Percentiles rank a stretch among this genome's conserved stretches.
These are phyloP conservation scores for Steromphala cineraria DNA, from an alignment of 2,888 invertebrate genomes.

Conservation along the genomic window DNA sequence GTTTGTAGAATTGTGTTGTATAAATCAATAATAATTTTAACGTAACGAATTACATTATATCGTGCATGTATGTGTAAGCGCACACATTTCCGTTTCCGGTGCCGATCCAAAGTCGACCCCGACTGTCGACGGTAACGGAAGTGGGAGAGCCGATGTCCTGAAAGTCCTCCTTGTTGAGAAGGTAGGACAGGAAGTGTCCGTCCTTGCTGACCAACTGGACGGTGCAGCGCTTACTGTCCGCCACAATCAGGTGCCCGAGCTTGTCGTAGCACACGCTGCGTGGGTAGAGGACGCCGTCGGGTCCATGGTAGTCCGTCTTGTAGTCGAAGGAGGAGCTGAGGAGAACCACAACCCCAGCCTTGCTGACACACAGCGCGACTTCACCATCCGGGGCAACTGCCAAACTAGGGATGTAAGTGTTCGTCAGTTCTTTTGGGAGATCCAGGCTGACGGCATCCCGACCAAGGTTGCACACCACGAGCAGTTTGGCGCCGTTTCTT, in stretches of 20 bases:
- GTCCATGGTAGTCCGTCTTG: slow-evolving; percentile 26
- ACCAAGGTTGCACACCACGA: slow-evolving; percentile 21
- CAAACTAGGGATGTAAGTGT: slow-evolving; percentile 16
- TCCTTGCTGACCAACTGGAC: slow-evolving; percentile 27
- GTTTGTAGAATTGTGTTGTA: no score
- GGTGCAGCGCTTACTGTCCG: slow-evolving; percentile 18
- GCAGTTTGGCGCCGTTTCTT: slow-evolving; percentile 4
- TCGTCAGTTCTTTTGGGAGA: slow-evolving; percentile 8
- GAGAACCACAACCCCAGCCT: background rate
- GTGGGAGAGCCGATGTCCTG: slow-evolving; percentile 28
- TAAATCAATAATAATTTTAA: no score
- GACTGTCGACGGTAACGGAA: slow-evolving; percentile 22
- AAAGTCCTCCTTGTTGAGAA: slow-evolving; percentile 26
- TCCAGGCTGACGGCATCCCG: slow-evolving; percentile 8
- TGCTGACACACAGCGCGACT: slow-evolving; percentile 13
- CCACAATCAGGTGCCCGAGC: slow-evolving; percentile 26
- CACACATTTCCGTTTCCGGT: slow-evolving; percentile 31
- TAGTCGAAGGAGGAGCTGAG: background rate
- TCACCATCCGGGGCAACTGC: slow-evolving; percentile 24
- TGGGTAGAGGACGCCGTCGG: slow-evolving; percentile 20
- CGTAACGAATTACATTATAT: background rate
- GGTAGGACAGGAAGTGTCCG: slow-evolving; percentile 20
- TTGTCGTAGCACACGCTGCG: slow-evolving; percentile 17
- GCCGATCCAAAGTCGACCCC: slow-evolving; percentile 29
- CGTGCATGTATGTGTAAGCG: slow-evolving; percentile 26